These are phyloP conservation scores for Lanius ludovicianus DNA, from an alignment of 2,113 vertebrate species.

Conservation along the genomic window DNA sequence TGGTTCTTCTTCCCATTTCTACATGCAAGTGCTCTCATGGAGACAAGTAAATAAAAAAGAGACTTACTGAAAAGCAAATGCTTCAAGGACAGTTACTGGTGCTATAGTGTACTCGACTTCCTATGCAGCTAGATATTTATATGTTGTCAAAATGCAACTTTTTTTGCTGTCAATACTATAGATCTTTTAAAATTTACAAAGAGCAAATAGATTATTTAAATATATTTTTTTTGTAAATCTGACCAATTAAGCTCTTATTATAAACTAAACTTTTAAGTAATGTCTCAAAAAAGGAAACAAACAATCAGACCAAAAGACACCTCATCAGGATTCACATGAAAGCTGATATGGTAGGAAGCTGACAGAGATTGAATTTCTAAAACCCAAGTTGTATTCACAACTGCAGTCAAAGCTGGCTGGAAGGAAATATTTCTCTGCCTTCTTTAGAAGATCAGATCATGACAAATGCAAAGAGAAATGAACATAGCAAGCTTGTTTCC, in stretches of 20 bases:
- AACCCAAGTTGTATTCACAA: neutral
- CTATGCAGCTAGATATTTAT: neutral
- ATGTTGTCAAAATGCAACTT: neutral
- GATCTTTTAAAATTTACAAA: neutral
- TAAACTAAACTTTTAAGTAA: neutral
- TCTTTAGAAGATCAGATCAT: conserved; percentile 25
- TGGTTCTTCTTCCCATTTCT: neutral
- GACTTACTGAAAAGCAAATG: neutral
- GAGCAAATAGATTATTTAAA: neutral
- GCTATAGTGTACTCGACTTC: neutral
- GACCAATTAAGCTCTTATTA: neutral
- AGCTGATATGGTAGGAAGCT: neutral
- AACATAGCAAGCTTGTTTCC: conserved; percentile 44
- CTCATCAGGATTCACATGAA: neutral
- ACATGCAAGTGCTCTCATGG: neutral
- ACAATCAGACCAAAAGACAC: neutral
- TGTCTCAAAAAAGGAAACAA: neutral
- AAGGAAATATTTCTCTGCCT: neutral
- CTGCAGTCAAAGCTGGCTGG: neutral
- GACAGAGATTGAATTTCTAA: neutral
- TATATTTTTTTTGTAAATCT: neutral
- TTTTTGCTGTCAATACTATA: neutral
- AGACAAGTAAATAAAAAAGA: neutral
- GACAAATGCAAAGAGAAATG: conserved; percentile 49
- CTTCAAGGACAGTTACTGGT: neutral